These are phyloP conservation scores for Tineola bisselliella DNA, from an alignment of 2,888 invertebrate genomes.

Conservation along the genomic window DNA sequence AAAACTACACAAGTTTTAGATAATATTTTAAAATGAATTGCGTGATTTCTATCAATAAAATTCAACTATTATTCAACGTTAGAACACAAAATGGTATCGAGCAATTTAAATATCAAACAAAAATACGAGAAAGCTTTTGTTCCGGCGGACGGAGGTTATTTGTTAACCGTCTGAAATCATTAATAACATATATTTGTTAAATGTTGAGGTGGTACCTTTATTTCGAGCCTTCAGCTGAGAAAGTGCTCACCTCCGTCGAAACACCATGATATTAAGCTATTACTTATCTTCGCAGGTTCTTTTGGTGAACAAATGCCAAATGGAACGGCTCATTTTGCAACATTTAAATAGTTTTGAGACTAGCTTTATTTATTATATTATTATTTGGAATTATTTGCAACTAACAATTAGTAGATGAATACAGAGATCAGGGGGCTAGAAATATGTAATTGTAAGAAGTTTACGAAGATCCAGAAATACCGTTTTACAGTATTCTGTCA, in stretches of 20 bases:
- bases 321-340: neutral
- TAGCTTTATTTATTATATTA: too few species aligned
- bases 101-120: slow-evolving; percentile 29
- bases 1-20: too few species aligned
- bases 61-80: neutral
- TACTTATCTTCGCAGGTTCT: slow-evolving; percentile 52
- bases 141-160: slow-evolving; percentile 32
- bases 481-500: too few species aligned
- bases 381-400: too few species aligned
- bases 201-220: slow-evolving; percentile 26
- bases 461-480: too few species aligned
- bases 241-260: slow-evolving; percentile 50
- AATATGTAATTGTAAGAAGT: too few species aligned
- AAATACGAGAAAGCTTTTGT: slow-evolving; percentile 25
- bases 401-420: too few species aligned
- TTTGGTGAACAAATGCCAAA: slow-evolving; percentile 37
- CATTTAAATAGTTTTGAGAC: neutral
- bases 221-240: slow-evolving; percentile 43
- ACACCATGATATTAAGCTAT: slow-evolving; percentile 63
- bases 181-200: slow-evolving; percentile 55
- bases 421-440: too few species aligned
- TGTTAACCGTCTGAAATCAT: slow-evolving; percentile 30
- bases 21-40: neutral
- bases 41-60: neutral
- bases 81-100: neutral